Evolutionary conservation across 2,888 invertebrate genomes (phyloP).

Genomic region (Scrobipalpa costella): DNA sequence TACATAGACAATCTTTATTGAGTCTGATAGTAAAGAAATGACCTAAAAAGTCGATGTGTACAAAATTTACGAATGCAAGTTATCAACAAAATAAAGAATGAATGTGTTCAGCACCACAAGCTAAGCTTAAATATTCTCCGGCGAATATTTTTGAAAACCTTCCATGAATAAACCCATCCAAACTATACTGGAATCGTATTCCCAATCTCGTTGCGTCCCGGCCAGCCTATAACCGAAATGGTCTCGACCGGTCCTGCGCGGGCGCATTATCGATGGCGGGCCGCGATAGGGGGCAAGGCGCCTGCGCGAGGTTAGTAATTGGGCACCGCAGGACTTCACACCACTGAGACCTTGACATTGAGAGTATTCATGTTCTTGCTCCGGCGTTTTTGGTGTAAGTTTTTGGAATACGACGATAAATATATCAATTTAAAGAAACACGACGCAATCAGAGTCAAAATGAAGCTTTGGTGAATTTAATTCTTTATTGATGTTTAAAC

Average conservation of each 20-base stretch:
- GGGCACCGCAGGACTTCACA: conserved; percentile 80
- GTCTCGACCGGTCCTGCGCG: conserved; percentile 8
- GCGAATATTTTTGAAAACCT: neutral
- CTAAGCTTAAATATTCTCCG: too few species aligned
- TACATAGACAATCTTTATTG: too few species aligned
- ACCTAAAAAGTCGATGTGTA: too few species aligned
- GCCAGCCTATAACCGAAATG: conserved; percentile 59
- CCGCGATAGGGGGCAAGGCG: conserved; percentile 76
- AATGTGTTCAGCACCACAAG: too few species aligned
- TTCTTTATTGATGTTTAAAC: too few species aligned
- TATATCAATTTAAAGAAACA: too few species aligned
- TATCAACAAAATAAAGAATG: too few species aligned
- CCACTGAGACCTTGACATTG: conserved; percentile 43
- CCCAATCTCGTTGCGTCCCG: conserved; percentile 14
- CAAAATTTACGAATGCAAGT: too few species aligned
- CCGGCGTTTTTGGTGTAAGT: neutral
- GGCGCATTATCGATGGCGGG: conserved; percentile 71
- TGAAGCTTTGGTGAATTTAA: too few species aligned
- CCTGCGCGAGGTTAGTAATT: conserved; percentile 74
- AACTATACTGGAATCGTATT: conserved; percentile 1
- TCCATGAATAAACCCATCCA: conserved; percentile 9
- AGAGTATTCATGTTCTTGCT: neutral
- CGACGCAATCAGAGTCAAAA: too few species aligned
- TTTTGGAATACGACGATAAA: too few species aligned
- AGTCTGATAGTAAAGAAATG: too few species aligned